phyloP scores from a whole-genome alignment of 2,888 invertebrate species.

The Drosophila robusta region DNA sequence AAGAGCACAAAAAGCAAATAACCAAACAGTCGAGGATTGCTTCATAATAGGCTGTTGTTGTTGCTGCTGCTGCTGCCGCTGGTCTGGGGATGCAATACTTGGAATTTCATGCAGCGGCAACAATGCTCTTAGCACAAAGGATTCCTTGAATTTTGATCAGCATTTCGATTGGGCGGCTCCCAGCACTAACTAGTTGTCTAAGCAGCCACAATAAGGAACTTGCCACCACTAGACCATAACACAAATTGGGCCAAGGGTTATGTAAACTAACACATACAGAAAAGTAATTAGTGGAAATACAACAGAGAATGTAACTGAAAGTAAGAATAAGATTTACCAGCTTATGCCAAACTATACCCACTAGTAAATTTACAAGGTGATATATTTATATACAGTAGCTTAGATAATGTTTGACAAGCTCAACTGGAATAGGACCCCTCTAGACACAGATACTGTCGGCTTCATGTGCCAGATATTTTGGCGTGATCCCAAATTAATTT shows the following conservation, averaged over 20 bases:
- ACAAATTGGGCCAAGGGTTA: neutral
- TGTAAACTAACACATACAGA: no score
- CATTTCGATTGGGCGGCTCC: constrained; percentile 58
- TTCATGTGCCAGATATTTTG: no score
- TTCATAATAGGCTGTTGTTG: constrained; percentile 67
- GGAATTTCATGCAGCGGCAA: constrained; percentile 73
- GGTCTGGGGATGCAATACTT: constrained; percentile 61
- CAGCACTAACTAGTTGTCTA: constrained; percentile 47
- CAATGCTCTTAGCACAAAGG: constrained; percentile 69
- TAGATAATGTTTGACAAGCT: no score
- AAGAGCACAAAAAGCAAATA: constrained; percentile 27
- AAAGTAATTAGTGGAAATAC: no score
- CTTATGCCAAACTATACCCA: no score
- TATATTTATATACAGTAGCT: no score
- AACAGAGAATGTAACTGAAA: no score
- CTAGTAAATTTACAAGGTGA: no score
- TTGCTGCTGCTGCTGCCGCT: constrained; percentile 26
- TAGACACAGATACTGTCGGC: no score
- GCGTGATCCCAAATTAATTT: no score
- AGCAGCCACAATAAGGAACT: constrained; percentile 11
- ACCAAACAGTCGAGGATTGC: constrained; percentile 54
- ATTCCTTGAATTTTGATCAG: constrained; percentile 75
- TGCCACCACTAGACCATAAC: neutral
- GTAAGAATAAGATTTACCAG: no score
- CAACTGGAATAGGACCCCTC: no score